These are phyloP conservation scores for Diadophis punctatus DNA, from an alignment of 2,113 vertebrate species.

Conservation along the genomic window DNA sequence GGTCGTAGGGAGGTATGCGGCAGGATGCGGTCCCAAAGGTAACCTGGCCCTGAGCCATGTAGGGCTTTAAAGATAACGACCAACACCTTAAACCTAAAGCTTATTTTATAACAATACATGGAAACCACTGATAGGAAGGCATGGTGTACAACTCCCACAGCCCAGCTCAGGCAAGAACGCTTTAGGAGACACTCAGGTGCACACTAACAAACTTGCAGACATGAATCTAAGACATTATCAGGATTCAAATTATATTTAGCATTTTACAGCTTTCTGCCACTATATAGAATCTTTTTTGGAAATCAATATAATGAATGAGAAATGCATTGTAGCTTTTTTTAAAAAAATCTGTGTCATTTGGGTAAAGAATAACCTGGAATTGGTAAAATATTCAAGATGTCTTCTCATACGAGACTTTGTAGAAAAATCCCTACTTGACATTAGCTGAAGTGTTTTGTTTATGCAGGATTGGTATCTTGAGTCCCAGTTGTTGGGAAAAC, in stretches of 20 bases:
- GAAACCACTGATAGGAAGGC: not conserved
- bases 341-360: not conserved
- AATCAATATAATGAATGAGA: not conserved
- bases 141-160: not conserved
- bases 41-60: too few species aligned
- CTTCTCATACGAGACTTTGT: not conserved
- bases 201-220: not conserved
- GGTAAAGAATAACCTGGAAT: not conserved
- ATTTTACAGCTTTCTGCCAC: not conserved
- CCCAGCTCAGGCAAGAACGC: rapidly evolving
- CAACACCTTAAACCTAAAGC: too few species aligned
- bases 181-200: not conserved
- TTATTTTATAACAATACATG: not conserved
- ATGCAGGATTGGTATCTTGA: not conserved
- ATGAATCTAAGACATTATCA: not conserved
- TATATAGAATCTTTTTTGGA: not conserved
- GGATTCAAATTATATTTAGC: not conserved
- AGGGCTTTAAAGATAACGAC: too few species aligned
- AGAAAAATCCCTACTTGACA: not conserved
- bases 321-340: not conserved
- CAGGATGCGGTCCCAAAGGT: too few species aligned
- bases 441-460: not conserved
- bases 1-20: too few species aligned
- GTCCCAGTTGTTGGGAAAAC: not conserved
- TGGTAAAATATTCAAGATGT: not conserved